These are phyloP conservation scores for Stictonetta naevosa DNA, from an alignment of 2,113 vertebrate species.

Conservation along the genomic window DNA sequence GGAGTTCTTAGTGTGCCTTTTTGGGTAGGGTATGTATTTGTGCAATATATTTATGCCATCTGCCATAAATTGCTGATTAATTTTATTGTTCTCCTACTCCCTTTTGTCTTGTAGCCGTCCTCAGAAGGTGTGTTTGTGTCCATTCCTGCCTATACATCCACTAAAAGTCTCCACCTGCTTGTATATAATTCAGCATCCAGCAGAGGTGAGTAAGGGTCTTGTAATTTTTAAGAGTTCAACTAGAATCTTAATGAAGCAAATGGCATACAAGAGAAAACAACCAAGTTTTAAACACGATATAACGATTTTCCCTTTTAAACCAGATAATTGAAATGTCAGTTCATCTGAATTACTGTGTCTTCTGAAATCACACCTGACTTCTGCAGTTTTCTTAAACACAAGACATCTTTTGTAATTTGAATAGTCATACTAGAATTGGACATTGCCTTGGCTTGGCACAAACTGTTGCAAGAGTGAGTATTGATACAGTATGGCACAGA, in stretches of 20 bases:
- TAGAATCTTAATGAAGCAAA: neutral
- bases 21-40: neutral
- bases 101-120: conserved; percentile 84
- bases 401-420: neutral
- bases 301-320: neutral
- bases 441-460: neutral
- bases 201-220: conserved; percentile 86
- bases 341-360: neutral
- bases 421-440: neutral
- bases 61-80: neutral
- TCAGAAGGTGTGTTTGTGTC: conserved; percentile 95
- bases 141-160: conserved; percentile 88
- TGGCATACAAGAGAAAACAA: neutral
- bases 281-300: neutral
- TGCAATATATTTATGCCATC: neutral
- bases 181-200: conserved; percentile 96
- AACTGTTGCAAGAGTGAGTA: neutral
- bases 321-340: neutral
- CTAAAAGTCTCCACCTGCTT: conserved; percentile 90
- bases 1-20: neutral
- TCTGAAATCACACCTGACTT: neutral
- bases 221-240: neutral
- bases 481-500: neutral
- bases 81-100: conserved; percentile 1
- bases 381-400: neutral